Evolutionary conservation across 2,888 invertebrate species (phyloP).

Genomic region (Ceraclea dissimilis): DNA sequence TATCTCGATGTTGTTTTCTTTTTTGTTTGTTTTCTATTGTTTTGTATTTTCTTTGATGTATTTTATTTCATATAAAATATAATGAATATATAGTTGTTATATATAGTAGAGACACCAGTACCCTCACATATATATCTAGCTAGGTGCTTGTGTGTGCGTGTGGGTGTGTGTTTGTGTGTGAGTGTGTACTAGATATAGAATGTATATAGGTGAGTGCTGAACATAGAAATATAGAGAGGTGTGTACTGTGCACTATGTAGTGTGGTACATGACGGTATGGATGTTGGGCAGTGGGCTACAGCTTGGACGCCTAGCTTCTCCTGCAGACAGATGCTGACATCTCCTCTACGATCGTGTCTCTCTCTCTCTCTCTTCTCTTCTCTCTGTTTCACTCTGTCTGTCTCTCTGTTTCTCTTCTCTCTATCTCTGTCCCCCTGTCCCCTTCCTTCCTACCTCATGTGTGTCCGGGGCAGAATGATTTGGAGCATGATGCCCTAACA

Average conservation of each 20-base stretch:
- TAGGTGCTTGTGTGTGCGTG: not conserved
- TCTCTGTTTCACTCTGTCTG: slow-evolving; percentile 31
- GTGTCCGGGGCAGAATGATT: slow-evolving; percentile 32
- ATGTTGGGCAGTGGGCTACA: not conserved
- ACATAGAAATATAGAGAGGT: too few species aligned
- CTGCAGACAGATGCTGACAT: slow-evolving; percentile 12
- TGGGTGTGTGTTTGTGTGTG: not conserved
- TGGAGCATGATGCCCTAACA: slow-evolving; percentile 30
- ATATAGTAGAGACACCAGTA: not conserved
- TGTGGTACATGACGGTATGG: not conserved
- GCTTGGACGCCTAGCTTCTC: slow-evolving; percentile 20
- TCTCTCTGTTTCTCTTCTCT: slow-evolving; percentile 41
- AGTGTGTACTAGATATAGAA: too few species aligned
- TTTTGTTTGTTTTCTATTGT: not conserved
- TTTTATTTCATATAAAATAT: not conserved
- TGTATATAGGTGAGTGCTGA: too few species aligned
- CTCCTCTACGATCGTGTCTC: slow-evolving; percentile 8
- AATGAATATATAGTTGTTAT: not conserved
- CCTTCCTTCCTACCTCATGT: slow-evolving; percentile 30
- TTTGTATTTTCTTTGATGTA: not conserved
- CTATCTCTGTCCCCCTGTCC: slow-evolving; percentile 39
- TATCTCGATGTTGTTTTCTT: not conserved
- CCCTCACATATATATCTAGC: not conserved
- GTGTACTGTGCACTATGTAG: too few species aligned
- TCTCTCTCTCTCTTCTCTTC: slow-evolving; percentile 20